Percentiles rank a stretch among this genome's conserved stretches.
Conservation (phyloP, 2,113 vertebrate species). For the Noctilio leporinus region DNA sequence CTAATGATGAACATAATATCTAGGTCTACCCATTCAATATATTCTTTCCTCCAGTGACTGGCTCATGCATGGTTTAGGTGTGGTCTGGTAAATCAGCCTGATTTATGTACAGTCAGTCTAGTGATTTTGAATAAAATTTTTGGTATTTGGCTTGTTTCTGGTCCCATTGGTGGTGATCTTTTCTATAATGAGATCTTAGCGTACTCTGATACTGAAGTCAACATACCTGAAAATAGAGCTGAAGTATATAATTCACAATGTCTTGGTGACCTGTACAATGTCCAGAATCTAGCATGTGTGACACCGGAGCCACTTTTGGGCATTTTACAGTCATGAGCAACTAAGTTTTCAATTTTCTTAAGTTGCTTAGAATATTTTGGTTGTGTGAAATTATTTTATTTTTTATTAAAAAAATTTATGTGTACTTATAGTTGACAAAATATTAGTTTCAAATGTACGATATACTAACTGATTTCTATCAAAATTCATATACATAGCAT, state of each 20-base stretch:
- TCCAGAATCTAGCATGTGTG: background rate
- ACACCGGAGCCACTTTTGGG: background rate
- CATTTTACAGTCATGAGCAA: background rate
- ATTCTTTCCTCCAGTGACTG: background rate
- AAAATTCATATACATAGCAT: background rate
- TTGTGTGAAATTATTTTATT: background rate
- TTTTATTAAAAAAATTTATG: background rate
- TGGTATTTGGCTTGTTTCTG: background rate
- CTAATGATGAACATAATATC: background rate
- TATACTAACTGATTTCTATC: background rate
- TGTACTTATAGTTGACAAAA: background rate
- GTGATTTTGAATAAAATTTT: background rate
- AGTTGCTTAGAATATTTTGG: background rate
- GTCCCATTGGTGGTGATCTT: background rate
- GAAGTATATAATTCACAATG: background rate
- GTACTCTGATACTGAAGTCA: background rate
- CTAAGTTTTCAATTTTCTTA: background rate
- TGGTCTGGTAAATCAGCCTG: background rate
- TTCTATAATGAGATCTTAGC: background rate
- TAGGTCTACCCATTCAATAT: background rate
- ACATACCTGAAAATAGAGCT: background rate
- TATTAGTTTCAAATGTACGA: background rate
- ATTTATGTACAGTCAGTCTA: background rate
- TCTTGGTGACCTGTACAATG: background rate
- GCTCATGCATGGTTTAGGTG: background rate